Evolutionary conservation across 2,797 vertebrate species (phyloP), one percentile per base, ranked within the genome.

Genomic region (Ibycter americanus): DNA sequence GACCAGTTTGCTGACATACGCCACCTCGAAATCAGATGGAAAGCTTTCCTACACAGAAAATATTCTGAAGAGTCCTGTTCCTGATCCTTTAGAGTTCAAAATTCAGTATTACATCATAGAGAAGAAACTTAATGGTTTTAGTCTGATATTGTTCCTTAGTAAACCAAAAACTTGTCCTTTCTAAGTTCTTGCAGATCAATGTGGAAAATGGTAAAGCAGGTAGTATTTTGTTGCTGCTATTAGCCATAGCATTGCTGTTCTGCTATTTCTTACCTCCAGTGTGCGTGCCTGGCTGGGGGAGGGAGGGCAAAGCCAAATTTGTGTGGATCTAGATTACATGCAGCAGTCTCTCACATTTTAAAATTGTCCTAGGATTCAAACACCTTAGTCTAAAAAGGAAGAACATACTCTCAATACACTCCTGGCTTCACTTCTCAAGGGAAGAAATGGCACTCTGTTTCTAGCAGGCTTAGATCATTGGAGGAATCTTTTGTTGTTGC

Each of bases 401-500:
- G 92, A 84, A 89, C 66, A 40, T 31, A 31, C n/a, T 82, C 55
- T 89, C 47, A n/a, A 29, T 83, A 51, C 55, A 26, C 6, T 83
- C 36, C 81, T 80, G 83, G 63, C 74, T 71, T 92, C 92, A 59
- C 70, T 84, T 93, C 83, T 95, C 90, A 87, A n/a, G 73, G 83
- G 74, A 84, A 93, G 52, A 76, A 94, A 89, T 80, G 78, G 83
- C 51, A 51, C 80, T 59, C 31, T 79, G 44, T 87, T 96, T 95
- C 5, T 20, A 93, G 73, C 54, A 93, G 86, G 78, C 83, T 96
- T 95, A 93, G 96, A 97, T 95, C 95, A 91, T 49, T 94, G 85
- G 81, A 83, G 51, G 36, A 86, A 92, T 89, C 90, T 94, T 94
- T 96, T 95, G 88, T 96, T 94, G 90, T 61, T 72, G 66, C 83